Base-by-base conservation (phyloP, 2,113 vertebrate genomes). In the Isurus oxyrinchus region DNA sequence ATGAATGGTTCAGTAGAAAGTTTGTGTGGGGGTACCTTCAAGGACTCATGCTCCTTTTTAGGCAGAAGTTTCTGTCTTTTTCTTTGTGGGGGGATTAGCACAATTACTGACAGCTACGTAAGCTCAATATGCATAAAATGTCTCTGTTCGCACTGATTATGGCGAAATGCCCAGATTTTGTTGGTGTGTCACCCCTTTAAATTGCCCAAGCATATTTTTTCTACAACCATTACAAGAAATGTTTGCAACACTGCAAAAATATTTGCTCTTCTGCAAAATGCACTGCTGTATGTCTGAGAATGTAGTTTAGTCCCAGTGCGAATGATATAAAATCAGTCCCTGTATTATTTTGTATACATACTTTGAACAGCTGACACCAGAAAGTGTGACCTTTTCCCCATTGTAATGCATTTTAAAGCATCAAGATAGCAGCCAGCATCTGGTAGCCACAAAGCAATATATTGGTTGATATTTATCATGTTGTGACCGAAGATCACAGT, bases 401-500 rank as follows among this genome's bases (percentile, higher is more conserved):
- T 95, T 95, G 94, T 95, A 95, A 95, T 95, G 94, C 94, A 95
- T 95, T 95, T 95, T 95, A 95, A 95, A 95, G 94, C 94, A 95
- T 95, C 94, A 95, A 95, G 94, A 95, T 95, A 95, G 94, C 94
- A 72, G 94, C 66, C 94, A 95, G 76, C 94, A 95, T 95, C 94
- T 95, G 94, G 66, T 95, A 76, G 67, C 94, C 94, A 95, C 94
- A 95, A 95, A 95, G 94, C 94, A 95, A 95, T 95, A 95, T 95
- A 95, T 95, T 95, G 94, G 94, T 95, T 95, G 94, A 95, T 95
- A 95, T 95, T 95, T 95, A 95, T 95, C 94, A 95, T 72, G 66
- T 72, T 95, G 94, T 95, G 94, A 72, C 94, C 67, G 94, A 95
- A 55, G 94, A 72, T 95, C 94, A 95, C 94, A 95, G 67, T 95